These are phyloP conservation scores for Thunnus thynnus DNA, from an alignment of 2,113 vertebrate genomes.

Conservation along the genomic window DNA sequence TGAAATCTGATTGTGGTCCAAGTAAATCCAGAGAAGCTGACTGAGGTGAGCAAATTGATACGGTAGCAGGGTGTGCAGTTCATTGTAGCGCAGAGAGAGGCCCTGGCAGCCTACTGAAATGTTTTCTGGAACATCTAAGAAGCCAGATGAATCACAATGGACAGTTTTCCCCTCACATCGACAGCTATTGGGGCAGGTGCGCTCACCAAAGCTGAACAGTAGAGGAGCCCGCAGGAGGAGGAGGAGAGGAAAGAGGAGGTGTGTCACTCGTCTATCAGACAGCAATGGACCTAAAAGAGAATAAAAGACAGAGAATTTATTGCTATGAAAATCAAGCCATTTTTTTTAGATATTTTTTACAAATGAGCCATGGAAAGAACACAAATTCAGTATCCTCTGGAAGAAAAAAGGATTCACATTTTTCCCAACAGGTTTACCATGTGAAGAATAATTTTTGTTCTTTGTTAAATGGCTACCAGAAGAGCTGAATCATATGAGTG, in stretches of 20 bases:
- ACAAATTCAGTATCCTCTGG: neutral
- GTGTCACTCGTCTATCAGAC: constrained; percentile 81
- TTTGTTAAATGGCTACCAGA: neutral
- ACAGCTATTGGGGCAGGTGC: constrained; percentile 94
- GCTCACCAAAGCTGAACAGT: constrained; percentile 89
- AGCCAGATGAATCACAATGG: constrained; percentile 95
- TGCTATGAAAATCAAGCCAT: neutral
- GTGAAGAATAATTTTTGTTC: neutral
- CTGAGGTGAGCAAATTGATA: constrained; percentile 97
- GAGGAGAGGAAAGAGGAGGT: constrained; percentile 86
- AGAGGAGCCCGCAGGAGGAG: constrained; percentile 87
- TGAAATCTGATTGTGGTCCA: constrained; percentile 97
- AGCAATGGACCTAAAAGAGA: constrained; percentile 74
- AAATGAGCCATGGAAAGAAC: neutral
- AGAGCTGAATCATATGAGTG: neutral
- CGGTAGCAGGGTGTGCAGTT: constrained; percentile 93
- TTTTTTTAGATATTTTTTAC: constrained; percentile 4
- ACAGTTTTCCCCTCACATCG: constrained; percentile 98
- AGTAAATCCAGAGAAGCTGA: constrained; percentile 98
- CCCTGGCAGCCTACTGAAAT: constrained; percentile 96
- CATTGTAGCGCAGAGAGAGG: constrained; percentile 96
- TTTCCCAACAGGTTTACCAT: neutral
- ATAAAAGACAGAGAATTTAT: constrained; percentile 17
- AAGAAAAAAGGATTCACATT: neutral
- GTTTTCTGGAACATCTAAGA: constrained; percentile 95